Conservation (phyloP, 2,888 invertebrate species). For the Drosophila nr. perissopoda region DNA sequence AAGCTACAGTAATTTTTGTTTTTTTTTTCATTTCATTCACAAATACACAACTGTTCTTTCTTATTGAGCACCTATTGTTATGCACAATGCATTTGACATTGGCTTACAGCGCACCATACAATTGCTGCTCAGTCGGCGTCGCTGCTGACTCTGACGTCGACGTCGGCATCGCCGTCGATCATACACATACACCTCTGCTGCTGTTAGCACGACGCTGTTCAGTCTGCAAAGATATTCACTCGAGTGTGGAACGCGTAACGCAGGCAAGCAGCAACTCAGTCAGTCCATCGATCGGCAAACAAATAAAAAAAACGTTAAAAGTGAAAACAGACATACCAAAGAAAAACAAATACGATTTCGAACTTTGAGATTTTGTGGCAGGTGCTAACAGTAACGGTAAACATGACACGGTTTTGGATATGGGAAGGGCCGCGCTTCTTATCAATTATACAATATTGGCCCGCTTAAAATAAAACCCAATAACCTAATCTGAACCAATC, state of each 20-base stretch:
- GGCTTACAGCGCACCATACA: slow-evolving; percentile 37
- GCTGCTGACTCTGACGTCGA: not conserved
- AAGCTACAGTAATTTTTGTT: not conserved
- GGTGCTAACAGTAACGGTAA: slow-evolving; percentile 75
- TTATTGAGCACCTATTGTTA: slow-evolving; percentile 7
- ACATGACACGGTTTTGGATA: slow-evolving; percentile 55
- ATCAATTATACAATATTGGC: slow-evolving; percentile 71
- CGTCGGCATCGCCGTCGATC: slow-evolving; percentile 23
- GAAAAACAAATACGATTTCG: slow-evolving; percentile 23
- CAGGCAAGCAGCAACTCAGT: slow-evolving; percentile 20
- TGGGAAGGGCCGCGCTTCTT: slow-evolving; percentile 34
- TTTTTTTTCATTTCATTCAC: not conserved
- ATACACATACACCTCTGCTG: slow-evolving; percentile 40
- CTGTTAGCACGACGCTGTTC: slow-evolving; percentile 45
- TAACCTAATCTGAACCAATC: not conserved
- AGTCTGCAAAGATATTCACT: slow-evolving; percentile 70
- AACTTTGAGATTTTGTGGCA: slow-evolving; percentile 50
- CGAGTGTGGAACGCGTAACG: slow-evolving; percentile 64
- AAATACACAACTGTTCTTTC: not conserved
- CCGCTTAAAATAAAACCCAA: not conserved
- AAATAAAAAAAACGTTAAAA: slow-evolving; percentile 51
- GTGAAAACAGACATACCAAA: slow-evolving; percentile 60
- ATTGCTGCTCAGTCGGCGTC: slow-evolving; percentile 12
- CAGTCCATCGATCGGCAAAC: not conserved
- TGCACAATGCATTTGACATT: slow-evolving; percentile 44